These are phyloP conservation scores for Eudemis profundana DNA, from an alignment of 2,888 invertebrate species.

Conservation along the genomic window DNA sequence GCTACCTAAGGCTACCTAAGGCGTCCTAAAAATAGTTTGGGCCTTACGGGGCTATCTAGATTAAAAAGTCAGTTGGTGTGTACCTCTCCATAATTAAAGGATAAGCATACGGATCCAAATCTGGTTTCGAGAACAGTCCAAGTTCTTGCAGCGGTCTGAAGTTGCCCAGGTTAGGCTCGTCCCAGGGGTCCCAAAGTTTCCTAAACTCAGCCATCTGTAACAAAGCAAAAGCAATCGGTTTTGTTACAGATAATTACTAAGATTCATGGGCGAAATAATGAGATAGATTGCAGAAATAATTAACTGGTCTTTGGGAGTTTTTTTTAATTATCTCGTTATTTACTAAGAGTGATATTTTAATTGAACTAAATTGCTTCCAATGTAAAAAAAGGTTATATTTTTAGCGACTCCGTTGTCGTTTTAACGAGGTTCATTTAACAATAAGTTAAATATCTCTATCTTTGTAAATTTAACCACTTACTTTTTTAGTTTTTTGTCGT, in stretches of 20 bases:
- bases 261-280: not conserved
- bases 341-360: not conserved
- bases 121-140: conserved; percentile 47
- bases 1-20: too few species aligned
- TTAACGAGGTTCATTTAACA: too few species aligned
- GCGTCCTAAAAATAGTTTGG: too few species aligned
- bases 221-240: conserved; percentile 32
- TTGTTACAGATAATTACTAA: conserved; percentile 6
- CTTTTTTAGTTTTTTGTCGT: too few species aligned
- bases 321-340: not conserved
- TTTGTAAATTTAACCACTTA: too few species aligned
- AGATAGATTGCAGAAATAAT: not conserved
- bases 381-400: not conserved
- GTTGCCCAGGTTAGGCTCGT: conserved; percentile 81
- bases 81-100: conserved; percentile 7
- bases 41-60: too few species aligned
- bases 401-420: too few species aligned
- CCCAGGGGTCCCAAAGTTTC: conserved; percentile 79
- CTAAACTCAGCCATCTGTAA: conserved; percentile 84
- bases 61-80: not conserved
- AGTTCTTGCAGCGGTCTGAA: conserved; percentile 79
- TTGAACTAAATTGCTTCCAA: too few species aligned
- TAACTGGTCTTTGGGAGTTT: not conserved
- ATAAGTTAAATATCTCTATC: too few species aligned
- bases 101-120: too few species aligned